These are phyloP conservation scores for Trilocha varians DNA, from an alignment of 2,888 invertebrate genomes.

Conservation along the genomic window DNA sequence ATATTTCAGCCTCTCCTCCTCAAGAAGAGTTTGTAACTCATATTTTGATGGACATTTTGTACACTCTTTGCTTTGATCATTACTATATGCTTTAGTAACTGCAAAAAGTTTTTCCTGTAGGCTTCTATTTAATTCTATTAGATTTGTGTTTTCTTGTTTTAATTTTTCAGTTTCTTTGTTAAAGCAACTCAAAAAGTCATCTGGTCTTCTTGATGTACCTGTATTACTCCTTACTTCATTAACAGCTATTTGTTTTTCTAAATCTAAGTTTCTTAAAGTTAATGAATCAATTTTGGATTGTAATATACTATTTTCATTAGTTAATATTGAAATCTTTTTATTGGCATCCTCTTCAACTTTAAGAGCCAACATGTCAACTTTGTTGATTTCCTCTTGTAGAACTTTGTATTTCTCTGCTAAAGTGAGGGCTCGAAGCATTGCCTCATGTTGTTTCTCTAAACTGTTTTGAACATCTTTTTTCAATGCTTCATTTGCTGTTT, in stretches of 20 bases:
- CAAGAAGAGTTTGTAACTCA: constrained; percentile 48
- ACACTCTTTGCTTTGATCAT: constrained; percentile 21
- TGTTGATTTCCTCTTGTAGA: constrained; percentile 80
- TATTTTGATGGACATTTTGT: constrained; percentile 44
- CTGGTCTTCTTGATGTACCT: constrained; percentile 22
- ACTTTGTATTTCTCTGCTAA: constrained; percentile 82
- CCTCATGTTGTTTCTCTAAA: constrained; percentile 82
- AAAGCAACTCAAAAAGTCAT: constrained; percentile 34
- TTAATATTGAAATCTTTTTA: constrained; percentile 75
- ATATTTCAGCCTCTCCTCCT: constrained; percentile 59
- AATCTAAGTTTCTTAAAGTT: constrained; percentile 51
- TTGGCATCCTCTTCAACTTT: constrained; percentile 85
- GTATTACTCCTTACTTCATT: constrained; percentile 23
- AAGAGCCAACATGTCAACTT: constrained; percentile 82
- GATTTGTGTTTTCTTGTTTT: constrained; percentile 57
- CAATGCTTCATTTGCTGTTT: constrained; percentile 68
- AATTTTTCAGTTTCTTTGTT: constrained; percentile 56
- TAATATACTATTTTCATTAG: constrained; percentile 73
- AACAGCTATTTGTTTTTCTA: constrained; percentile 73
- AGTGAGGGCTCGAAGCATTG: constrained; percentile 82
- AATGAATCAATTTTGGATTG: constrained; percentile 71
- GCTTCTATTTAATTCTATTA: constrained; percentile 60
- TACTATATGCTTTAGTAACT: constrained; percentile 28
- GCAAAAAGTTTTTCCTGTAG: constrained; percentile 57
- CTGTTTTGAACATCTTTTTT: constrained; percentile 67